Base-by-base conservation (phyloP, 2,113 vertebrate species). In the Ancistrus triradiatus region DNA sequence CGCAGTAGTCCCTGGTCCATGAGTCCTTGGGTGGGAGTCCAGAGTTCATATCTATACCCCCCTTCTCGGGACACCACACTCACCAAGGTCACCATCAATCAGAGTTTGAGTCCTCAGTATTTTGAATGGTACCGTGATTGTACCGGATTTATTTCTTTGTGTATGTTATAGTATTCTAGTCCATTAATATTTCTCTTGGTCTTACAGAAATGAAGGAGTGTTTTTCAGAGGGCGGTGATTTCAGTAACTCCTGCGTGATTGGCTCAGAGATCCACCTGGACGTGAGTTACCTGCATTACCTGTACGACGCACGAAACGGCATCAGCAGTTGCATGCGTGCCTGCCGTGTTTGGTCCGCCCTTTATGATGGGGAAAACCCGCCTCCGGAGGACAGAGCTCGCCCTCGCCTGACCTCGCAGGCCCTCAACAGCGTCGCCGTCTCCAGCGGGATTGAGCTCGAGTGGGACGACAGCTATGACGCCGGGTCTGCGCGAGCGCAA, bases 401-500 rank as follows among this genome's bases (percentile, higher is more conserved):
- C 42, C 57, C 63, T 27, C 48, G 7, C 59, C 42, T 14, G n/a
- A 28, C 6, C 49, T 71, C 33, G 18, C 44, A 50, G 24, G 25
- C 63, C 0, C 57, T 69, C 19, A 22, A 14, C 7, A 63, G 48
- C 1, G 9, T 11, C 62, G 8, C 68, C 81, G 38, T 70, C 40
- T 0, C 31, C 74, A 38, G 86, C 77, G 83, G 78, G 71, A 48
- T 88, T 9, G 96, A 99, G 51, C 83, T 98, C 65, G 96, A 99
- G 80, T 99, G 96, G 96, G 96, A 99, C 5, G 91, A 98, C 46
- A 98, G 91, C 72, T 98, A 95, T 0, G 95, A 99, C 14, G 92
- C 91, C 0, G 81, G 85, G 35, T 74, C 80, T 0, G 86, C 89
- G 1, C 90, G 92, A 77, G 82, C 84, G 2, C 19, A 31, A 15